A percentile compares a stretch with the other conserved stretches of the same genome.
phyloP scores from a whole-genome alignment of 2,797 vertebrate species.

The Spinibarbus caldwelli region DNA sequence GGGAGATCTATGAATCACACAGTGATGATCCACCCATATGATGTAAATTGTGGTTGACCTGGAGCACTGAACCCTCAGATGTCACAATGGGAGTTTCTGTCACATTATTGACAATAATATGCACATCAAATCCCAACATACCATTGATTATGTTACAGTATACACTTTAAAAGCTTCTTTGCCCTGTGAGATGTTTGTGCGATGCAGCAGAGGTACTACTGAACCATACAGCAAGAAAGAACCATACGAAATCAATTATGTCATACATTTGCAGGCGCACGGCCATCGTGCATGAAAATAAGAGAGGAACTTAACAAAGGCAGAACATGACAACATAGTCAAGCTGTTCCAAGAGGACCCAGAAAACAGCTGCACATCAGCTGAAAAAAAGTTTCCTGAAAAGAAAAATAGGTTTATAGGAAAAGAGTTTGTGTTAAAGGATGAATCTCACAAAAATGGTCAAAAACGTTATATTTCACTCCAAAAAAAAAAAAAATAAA shows the following conservation, averaged over 20 bases:
- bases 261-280: constrained; percentile 38
- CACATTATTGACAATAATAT: neutral
- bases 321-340: constrained; percentile 50
- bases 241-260: constrained; percentile 53
- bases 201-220: constrained; percentile 17
- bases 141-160: neutral
- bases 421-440: constrained; percentile 5
- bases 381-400: constrained; percentile 63
- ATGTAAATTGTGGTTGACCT: constrained; percentile 9
- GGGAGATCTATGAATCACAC: constrained; percentile 6
- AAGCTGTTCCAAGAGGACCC: constrained; percentile 56
- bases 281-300: constrained; percentile 37
- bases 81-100: neutral
- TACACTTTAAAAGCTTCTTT: neutral
- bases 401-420: constrained; percentile 45
- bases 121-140: neutral
- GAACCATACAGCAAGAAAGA: constrained; percentile 25
- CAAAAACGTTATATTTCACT: neutral
- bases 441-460: constrained; percentile 55
- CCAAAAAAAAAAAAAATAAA: neutral
- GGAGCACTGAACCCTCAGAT: neutral
- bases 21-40: neutral
- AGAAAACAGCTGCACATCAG: constrained; percentile 70
- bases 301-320: constrained; percentile 44
- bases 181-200: constrained; percentile 7